Evolutionary conservation across 2,888 invertebrate species (phyloP), one percentile per base, ranked within the genome.

Genomic region (Homarus gammarus): DNA sequence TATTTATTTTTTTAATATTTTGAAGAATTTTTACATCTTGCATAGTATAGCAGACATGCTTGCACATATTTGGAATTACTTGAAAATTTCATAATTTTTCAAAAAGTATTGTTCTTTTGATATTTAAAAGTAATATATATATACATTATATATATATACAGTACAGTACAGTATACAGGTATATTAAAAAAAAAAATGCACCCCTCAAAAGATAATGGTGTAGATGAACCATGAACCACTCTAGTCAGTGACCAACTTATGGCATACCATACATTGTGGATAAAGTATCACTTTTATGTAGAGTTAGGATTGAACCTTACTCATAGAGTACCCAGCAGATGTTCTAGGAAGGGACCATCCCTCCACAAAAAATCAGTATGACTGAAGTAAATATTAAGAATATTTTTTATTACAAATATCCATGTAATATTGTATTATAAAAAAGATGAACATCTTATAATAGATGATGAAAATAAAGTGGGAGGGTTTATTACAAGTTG

Each of bases 401-500:
- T 18, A 56, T 56, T 56, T 56, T n/a, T 56, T 56, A 18, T 56
- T 56, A 12, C 44, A 8, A 5, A 22, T 15, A 18, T 56, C 56
- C 56, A 56, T 56, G 56, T 56, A 49, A 49, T 49, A 56, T 56
- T 56, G 56, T 56, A 56, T 56, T 56, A 56, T 18, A 22, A 56
- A 18, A 56, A 56, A 56, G 22, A 18, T 5, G 22, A 56, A 56
- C 8, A 56, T 56, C 22, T 56, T 56, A 56, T 56, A 56, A 56
- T 22, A 18, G 56, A 18, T 49, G 12, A 49, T 49, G 12, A 49
- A 56, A 56, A 56, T 56, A 56, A 56, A 56, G 56, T 56, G 56
- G 56, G 56, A 56, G 56, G 56, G 56, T 56, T 56, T 56, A 56
- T 56, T 56, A 56, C 56, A 56, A 56, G 56, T 56, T 56, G 56